Conservation (phyloP, 2,797 vertebrate genomes). For the Lacerta agilis region DNA sequence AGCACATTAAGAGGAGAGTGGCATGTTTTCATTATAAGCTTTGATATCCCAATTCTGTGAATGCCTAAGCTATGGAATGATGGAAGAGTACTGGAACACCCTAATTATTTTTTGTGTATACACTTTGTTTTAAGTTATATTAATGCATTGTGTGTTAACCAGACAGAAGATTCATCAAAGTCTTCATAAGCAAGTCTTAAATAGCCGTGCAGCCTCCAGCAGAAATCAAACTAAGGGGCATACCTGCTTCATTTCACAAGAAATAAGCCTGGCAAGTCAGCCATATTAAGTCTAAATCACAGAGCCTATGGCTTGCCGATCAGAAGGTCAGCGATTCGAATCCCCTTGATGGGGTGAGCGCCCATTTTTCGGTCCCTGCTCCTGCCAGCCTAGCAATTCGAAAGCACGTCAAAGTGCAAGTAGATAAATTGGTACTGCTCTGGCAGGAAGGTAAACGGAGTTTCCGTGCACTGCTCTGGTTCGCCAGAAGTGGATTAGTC, state of each 20-base stretch:
- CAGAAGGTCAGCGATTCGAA: too few relatives aligned
- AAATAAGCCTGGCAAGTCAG: conserved; percentile 14
- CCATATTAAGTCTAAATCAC: conserved; percentile 28
- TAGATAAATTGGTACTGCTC: too few relatives aligned
- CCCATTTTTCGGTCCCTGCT: too few relatives aligned
- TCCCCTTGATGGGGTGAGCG: too few relatives aligned
- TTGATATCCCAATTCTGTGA: neutral
- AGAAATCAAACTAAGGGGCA: conserved; percentile 36
- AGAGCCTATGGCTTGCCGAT: too few relatives aligned
- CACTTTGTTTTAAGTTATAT: neutral
- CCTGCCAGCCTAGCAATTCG: too few relatives aligned
- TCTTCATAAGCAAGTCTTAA: conserved; percentile 25
- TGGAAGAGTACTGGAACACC: neutral
- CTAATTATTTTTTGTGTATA: conserved; percentile 11
- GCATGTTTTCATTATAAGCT: neutral
- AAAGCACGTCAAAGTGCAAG: too few relatives aligned
- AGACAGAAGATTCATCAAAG: conserved; percentile 19
- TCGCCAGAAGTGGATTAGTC: too few relatives aligned
- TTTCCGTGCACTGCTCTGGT: too few relatives aligned
- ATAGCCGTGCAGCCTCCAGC: conserved; percentile 21
- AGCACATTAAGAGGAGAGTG: neutral
- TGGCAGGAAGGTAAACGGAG: too few relatives aligned
- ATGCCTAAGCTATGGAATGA: neutral
- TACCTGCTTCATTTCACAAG: conserved; percentile 44
- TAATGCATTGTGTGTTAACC: conserved; percentile 4